These are phyloP conservation scores for Aldabrachelys gigantea DNA, from an alignment of 2,113 vertebrate species.

Conservation along the genomic window DNA sequence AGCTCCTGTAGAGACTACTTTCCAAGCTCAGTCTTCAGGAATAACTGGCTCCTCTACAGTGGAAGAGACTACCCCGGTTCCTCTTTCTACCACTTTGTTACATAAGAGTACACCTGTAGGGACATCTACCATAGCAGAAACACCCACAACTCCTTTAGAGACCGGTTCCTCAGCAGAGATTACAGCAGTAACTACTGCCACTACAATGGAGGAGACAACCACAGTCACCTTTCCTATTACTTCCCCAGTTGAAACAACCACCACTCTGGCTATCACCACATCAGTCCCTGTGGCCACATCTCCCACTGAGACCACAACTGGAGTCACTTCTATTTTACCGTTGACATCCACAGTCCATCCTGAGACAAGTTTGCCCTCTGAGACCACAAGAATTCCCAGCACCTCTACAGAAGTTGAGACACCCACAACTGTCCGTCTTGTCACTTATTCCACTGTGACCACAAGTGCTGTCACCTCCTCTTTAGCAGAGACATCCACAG, in stretches of 20 bases:
- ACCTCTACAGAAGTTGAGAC: background rate
- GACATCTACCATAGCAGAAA: background rate
- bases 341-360: too few relatives aligned
- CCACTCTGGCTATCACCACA: too few relatives aligned
- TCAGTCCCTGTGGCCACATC: too few relatives aligned
- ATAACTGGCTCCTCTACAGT: background rate
- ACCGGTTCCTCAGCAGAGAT: too few relatives aligned
- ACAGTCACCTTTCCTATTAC: too few relatives aligned
- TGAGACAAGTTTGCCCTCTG: background rate
- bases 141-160: background rate
- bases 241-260: too few relatives aligned
- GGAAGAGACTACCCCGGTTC: background rate
- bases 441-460: fast-evolving
- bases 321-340: fast-evolving
- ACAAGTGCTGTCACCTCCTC: fast-evolving
- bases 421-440: fast-evolving
- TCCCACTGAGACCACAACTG: fast-evolving
- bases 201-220: too few relatives aligned
- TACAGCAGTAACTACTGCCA: background rate
- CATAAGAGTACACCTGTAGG: too few relatives aligned
- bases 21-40: background rate
- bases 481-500: fast-evolving
- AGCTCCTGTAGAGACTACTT: background rate
- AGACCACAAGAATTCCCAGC: background rate
- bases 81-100: background rate